Base-by-base conservation (phyloP, 2,888 invertebrate species). In the Euclidia mi region DNA sequence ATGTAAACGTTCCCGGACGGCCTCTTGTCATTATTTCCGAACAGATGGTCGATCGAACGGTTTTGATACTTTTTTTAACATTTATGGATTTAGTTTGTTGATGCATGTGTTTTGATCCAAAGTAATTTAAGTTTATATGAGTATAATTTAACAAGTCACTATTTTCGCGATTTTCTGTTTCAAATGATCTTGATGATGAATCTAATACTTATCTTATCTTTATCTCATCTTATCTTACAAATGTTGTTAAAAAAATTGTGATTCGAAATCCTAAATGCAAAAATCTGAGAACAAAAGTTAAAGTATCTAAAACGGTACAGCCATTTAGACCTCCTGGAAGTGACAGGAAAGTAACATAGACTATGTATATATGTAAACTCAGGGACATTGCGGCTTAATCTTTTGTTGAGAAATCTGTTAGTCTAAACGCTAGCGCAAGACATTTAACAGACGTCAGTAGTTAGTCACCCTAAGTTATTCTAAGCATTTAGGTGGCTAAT, bases 11-110 rank as follows among this genome's bases (percentile, higher is more conserved):
- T 91, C 83, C 88, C 76, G 58, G 90, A 86, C 85, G 66, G 65
- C 73, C 84, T 86, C 85, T 81, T 75, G 82, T 84, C 86, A 89
- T 89, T 88, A 91, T 87, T 84, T 79, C 74, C 71, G 38, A 56
- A 56, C 45, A 40, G 41, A 56, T 56, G 56, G 48, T 40, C 10
- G 52, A 75, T 65, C 38, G 20, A 75, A 43, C 11, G 38, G 58
- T 79, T 65, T 89, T 87, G 85, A 78, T 88, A 76, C 71, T 84
- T 76, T 58, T 15, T 4, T 12, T 11, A n/a, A 32, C 12, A 34
- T 34, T 34, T 34, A 14, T 14, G 6, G 20, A 0, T 20, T 20
- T 20, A 20, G 20, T 2, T 20, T 20, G 6, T 20, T 46, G 17
- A 34, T 53, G 34, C 34, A 20, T 31, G 25, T n/a, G n/a, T n/a